Conservation (phyloP, 2,888 invertebrate species). For the Ectobius pallidus region DNA sequence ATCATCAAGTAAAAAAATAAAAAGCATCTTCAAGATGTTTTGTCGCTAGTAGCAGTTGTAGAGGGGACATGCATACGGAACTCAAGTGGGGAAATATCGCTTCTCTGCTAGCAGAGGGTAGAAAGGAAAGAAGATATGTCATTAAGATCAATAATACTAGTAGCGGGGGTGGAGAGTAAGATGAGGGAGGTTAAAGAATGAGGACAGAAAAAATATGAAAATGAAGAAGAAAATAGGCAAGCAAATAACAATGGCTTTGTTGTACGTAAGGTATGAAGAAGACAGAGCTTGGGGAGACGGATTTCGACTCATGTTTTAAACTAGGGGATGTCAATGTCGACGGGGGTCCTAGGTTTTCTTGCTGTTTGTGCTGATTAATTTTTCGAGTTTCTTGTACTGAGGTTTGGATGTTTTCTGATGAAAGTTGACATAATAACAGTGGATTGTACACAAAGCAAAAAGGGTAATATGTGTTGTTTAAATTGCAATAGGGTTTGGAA, state of each 20-base stretch:
- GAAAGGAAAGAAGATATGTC: slow-evolving; percentile 33
- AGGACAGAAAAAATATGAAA: slow-evolving; percentile 18
- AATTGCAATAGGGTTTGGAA: neutral
- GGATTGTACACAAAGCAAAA: neutral
- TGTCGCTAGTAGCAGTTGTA: no score
- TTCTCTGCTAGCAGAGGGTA: neutral
- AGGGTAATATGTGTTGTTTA: neutral
- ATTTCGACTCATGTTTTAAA: slow-evolving; percentile 1
- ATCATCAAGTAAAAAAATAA: no score
- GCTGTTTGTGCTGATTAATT: slow-evolving; percentile 25
- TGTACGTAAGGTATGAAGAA: slow-evolving; percentile 32
- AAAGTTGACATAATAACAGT: neutral
- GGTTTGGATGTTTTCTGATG: neutral
- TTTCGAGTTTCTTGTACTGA: slow-evolving; percentile 25
- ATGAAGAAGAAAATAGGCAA: slow-evolving; percentile 23
- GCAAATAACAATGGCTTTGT: slow-evolving; percentile 34
- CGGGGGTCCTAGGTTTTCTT: neutral
- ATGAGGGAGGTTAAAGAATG: neutral
- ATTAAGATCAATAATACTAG: slow-evolving; percentile 36
- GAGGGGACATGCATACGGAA: no score
- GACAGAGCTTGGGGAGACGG: neutral
- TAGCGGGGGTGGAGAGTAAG: neutral
- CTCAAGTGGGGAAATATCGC: slow-evolving; percentile 23
- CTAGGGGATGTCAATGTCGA: neutral
- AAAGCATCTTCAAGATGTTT: no score